These are phyloP conservation scores for Caprella mutica DNA, from an alignment of 2,888 invertebrate species.

Conservation along the genomic window DNA sequence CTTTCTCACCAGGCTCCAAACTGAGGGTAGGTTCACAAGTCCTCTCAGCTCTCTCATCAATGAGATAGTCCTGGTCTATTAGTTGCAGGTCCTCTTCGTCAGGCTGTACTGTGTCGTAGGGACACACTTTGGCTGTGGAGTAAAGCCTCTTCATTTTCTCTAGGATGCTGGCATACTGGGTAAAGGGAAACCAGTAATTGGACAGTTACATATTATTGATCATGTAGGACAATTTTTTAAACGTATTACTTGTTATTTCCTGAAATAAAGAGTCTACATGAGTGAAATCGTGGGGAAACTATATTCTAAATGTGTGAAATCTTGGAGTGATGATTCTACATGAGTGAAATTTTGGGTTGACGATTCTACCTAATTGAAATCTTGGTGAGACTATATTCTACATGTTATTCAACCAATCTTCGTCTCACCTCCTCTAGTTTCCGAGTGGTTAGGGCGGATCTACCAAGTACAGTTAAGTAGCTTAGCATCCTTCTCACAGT, in stretches of 20 bases:
- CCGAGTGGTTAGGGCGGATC: conserved; percentile 18
- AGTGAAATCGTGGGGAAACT: neutral
- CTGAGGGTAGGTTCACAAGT: conserved; percentile 21
- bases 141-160: conserved; percentile 27
- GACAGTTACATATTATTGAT: neutral
- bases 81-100: neutral
- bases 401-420: neutral
- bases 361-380: no score
- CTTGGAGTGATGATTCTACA: neutral
- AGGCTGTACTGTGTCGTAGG: conserved; percentile 8
- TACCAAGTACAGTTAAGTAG: conserved; percentile 29
- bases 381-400: no score
- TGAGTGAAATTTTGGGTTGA: no score
- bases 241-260: neutral
- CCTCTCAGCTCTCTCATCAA: conserved; percentile 12
- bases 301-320: neutral
- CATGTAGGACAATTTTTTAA: neutral
- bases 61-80: conserved; percentile 2
- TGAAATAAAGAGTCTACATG: no score
- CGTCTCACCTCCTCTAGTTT: conserved; percentile 21
- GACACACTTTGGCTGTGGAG: conserved; percentile 27
- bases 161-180: conserved; percentile 19
- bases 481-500: conserved; percentile 26
- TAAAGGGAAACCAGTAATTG: no score
- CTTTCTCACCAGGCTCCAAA: conserved; percentile 24